Base-by-base conservation (phyloP, 2,797 vertebrate genomes). In the Myoxocephalus aenaeus region DNA sequence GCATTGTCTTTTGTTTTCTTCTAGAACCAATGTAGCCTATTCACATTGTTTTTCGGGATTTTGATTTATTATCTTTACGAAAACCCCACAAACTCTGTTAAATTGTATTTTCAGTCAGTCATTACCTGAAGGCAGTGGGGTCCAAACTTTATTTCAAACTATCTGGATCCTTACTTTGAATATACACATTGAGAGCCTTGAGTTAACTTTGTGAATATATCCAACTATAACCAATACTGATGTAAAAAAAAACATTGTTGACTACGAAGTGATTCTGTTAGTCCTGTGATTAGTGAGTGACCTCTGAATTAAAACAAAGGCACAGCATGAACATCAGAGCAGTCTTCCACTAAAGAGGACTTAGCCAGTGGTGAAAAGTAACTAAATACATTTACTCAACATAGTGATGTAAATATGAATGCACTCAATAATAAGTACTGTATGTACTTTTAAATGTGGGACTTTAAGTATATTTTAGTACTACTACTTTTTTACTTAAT, bases 201-300 rank as follows among this genome's bases (percentile, higher is more conserved):
- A 53, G 42, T 71, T 58, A 71, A 64, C 20, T 34, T 50, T 46
- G 25, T 46, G 17, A 53, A 59, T 27, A 34, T 10, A 25, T 12
- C 8, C 38, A 22, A 2, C 38, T 48, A 68, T 10, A 17, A 54
- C n/a, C 0, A 27, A 36, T 34, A 29, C 10, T 51, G 11, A 22
- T 15, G 8, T 25, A n/a, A 22, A 9, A 56, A 57, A 56, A 63
- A 67, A 46, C 40, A 34, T 0, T 10, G 27, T 27, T 71, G 42
- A 53, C 20, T 7, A 42, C 51, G 18, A 64, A 51, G 27, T 71
- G 25, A 38, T 12, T 27, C 48, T 64, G 25, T 38, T 74, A 70
- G 38, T 73, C 71, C 54, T 48, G 44, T 77, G 84, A 70, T 25
- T 57, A 58, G 51, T 2, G 15, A 74, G 13, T 51, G 65, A 77